Evolutionary conservation across 1,140 invertebrate genomes (phyloP).

Genomic region (Diabrotica virgifera): DNA sequence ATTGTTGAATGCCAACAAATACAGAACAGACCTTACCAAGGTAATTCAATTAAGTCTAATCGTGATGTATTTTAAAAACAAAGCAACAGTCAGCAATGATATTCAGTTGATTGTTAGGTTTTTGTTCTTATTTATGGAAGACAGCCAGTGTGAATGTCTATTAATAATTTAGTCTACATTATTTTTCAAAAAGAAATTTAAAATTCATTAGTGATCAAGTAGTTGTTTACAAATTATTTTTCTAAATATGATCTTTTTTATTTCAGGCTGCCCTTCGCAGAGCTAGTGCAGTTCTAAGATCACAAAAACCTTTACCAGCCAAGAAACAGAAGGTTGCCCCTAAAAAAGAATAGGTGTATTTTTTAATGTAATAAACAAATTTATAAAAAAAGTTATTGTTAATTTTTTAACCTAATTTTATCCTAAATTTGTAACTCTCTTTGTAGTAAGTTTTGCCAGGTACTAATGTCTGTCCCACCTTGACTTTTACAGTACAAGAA

Average conservation of each 20-base stretch:
- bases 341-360: slow-evolving; percentile 67
- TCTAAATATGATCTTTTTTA: slow-evolving; percentile 32
- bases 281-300: slow-evolving; percentile 85
- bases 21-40: slow-evolving; percentile 85
- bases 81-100: too few relatives aligned
- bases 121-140: too few relatives aligned
- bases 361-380: slow-evolving; percentile 7
- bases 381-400: slow-evolving; percentile 5
- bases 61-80: neutral
- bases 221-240: slow-evolving; percentile 24
- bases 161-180: too few relatives aligned
- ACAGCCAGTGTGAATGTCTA: too few relatives aligned
- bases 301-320: slow-evolving; percentile 76
- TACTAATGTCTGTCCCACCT: too few relatives aligned
- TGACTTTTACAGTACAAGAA: too few relatives aligned
- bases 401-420: too few relatives aligned
- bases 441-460: too few relatives aligned
- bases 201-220: slow-evolving; percentile 12
- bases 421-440: too few relatives aligned
- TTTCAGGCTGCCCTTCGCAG: slow-evolving; percentile 78
- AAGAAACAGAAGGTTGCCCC: slow-evolving; percentile 64
- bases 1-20: slow-evolving; percentile 74
- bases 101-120: too few relatives aligned
- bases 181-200: neutral
- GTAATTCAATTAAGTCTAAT: slow-evolving; percentile 49